Percentiles rank a stretch among this genome's conserved stretches.
Evolutionary conservation across 2,888 invertebrate genomes (phyloP).

Genomic region (Alloplasta piceator): DNA sequence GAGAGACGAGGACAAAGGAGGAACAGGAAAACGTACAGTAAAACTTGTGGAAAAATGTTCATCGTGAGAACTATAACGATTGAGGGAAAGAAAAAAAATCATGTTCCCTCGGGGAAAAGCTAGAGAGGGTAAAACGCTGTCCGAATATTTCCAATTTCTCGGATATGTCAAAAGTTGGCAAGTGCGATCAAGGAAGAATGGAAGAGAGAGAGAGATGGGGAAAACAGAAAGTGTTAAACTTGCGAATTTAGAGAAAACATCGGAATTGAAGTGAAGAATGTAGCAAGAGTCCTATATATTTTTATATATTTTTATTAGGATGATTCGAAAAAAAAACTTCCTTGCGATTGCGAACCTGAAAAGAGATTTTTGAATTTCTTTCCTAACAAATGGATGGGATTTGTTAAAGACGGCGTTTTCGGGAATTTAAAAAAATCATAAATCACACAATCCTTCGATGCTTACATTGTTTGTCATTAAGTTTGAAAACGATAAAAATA

Average conservation of each 20-base stretch:
- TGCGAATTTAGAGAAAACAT: conserved; percentile 50
- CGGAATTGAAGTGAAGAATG: conserved; percentile 17
- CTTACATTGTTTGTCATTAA: too few relatives aligned
- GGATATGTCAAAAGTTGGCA: conserved; percentile 54
- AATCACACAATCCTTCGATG: too few relatives aligned
- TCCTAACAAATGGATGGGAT: too few relatives aligned
- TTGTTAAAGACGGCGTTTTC: too few relatives aligned
- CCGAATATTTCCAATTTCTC: conserved; percentile 58
- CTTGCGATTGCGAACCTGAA: too few relatives aligned
- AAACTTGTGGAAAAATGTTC: conserved; percentile 2
- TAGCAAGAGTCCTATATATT: too few relatives aligned
- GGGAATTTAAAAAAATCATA: too few relatives aligned
- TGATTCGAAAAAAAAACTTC: too few relatives aligned
- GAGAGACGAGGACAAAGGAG: not conserved
- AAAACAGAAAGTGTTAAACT: conserved; percentile 31
- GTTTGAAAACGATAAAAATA: too few relatives aligned
- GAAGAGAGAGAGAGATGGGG: not conserved
- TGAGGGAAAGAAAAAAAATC: not conserved
- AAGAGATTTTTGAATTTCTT: too few relatives aligned
- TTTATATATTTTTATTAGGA: too few relatives aligned
- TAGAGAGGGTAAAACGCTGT: conserved; percentile 27
- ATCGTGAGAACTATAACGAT: conserved; percentile 13
- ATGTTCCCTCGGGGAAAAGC: not conserved
- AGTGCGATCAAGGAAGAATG: not conserved
- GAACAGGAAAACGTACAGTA: not conserved